These are phyloP conservation scores for Caenorhabditis brenneri DNA, from an alignment of 1,140 invertebrate species.

Conservation along the genomic window DNA sequence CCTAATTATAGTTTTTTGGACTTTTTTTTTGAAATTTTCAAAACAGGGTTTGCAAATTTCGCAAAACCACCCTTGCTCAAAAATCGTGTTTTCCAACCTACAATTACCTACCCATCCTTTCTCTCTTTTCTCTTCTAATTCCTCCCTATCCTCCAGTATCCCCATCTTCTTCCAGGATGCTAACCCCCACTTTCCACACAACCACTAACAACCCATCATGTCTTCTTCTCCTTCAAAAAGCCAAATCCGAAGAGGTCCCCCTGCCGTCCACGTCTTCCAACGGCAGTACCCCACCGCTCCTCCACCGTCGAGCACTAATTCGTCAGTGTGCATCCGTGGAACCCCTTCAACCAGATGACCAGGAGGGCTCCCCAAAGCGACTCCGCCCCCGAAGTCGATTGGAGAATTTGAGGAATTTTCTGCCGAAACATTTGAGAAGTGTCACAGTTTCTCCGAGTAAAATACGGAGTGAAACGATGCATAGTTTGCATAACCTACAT, in stretches of 20 bases:
- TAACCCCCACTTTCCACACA: slow-evolving; percentile 21
- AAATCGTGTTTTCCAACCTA: no score
- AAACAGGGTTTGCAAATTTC: no score
- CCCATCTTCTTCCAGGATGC: neutral
- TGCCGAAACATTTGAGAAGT: slow-evolving; percentile 22
- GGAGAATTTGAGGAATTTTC: neutral
- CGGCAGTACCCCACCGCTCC: neutral
- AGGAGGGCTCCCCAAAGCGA: neutral
- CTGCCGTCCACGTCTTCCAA: neutral
- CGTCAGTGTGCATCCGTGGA: slow-evolving; percentile 27
- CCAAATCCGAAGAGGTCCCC: slow-evolving; percentile 21
- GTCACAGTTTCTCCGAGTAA: slow-evolving; percentile 16
- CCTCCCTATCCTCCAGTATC: neutral
- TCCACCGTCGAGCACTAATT: slow-evolving; percentile 17
- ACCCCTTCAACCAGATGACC: neutral
- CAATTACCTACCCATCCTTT: neutral
- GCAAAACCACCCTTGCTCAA: neutral
- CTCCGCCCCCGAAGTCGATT: slow-evolving; percentile 10
- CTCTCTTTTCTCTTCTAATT: neutral
- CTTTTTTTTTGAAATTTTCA: no score
- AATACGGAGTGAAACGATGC: slow-evolving; percentile 23
- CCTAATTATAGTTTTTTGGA: no score
- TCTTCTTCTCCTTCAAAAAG: slow-evolving; percentile 13
- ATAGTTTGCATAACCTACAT: slow-evolving; percentile 13
- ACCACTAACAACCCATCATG: slow-evolving; percentile 23